Evolutionary conservation across 2,888 invertebrate species (phyloP), one percentile per base, ranked within the genome.

Genomic region (Drosophila subquinaria): DNA sequence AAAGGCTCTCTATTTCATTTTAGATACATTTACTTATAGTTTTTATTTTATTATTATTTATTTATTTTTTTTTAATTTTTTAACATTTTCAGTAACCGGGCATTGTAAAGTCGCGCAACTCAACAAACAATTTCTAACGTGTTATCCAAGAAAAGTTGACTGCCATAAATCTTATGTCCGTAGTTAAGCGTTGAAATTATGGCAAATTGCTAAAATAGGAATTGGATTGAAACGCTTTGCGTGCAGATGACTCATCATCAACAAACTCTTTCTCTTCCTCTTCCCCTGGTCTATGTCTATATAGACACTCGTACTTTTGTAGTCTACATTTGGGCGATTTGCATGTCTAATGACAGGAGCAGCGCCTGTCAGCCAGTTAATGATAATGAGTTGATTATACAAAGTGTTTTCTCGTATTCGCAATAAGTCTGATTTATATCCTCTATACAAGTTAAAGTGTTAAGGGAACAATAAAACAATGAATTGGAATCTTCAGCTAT

Each of bases 341-440:
- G 79, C 89, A 85, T 87, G 89, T 87, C 84, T 89, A 81, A 83
- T 70, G 65, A 55, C 76, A 43, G 48, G 27, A 33, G 1, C 51
- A 76, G 82, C 57, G 52, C 43, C 45, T 48, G 73, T 43, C 42
- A 66, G 80, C 61, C 59, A 57, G 67, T 65, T 88, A 88, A 83
- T 82, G 88, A 86, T 88, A 86, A 88, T 88, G 80, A 74, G 73
- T 62, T 73, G 67, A 88, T 83, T 88, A 88, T 85, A 69, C 67
- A 65, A 38, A 55, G 23, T 48, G 38, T 66, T n/a, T 52, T 17
- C 10, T 33, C 4, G 38, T 6, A 8, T 13, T 36, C 17, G 50
- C 15, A 11, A 11, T 42, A 43, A 48, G 40, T 30, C 38, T 40
- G 59, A 60, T 60, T 60, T 48, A 60, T 60, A 33, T 17, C 5